A percentile compares a stretch with the other conserved stretches of the same genome.
Conservation (phyloP, 2,113 vertebrate species). For the Psilopsiagon aymara region DNA sequence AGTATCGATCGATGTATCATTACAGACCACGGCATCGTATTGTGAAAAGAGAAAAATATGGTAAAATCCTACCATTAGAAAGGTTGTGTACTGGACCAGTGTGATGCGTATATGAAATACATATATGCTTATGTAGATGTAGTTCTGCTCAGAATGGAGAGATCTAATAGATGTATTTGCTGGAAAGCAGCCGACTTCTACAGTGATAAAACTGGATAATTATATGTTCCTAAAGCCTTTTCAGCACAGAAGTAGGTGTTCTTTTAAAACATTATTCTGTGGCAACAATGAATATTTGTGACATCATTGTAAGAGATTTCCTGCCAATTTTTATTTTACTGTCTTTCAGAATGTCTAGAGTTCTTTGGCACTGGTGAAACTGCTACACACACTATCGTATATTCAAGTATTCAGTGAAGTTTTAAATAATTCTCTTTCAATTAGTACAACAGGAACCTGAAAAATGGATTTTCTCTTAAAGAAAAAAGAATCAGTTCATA, state of each 20-base stretch:
- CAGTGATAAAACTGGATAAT: slow-evolving; percentile 46
- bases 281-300: slow-evolving; percentile 58
- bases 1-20: neutral
- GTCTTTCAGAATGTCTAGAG: slow-evolving; percentile 63
- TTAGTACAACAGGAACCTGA: slow-evolving; percentile 70
- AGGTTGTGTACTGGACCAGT: neutral
- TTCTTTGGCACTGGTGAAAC: slow-evolving; percentile 68
- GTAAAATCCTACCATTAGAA: neutral
- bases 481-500: slow-evolving; percentile 62
- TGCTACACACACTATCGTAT: slow-evolving; percentile 61
- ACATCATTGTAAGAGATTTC: slow-evolving; percentile 53
- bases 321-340: slow-evolving; percentile 66
- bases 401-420: slow-evolving; percentile 76
- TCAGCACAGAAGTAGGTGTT: slow-evolving; percentile 49
- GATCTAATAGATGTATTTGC: neutral
- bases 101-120: neutral
- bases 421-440: slow-evolving; percentile 81
- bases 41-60: neutral
- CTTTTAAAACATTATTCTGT: slow-evolving; percentile 59
- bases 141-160: neutral
- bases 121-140: neutral
- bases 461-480: slow-evolving; percentile 75
- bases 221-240: slow-evolving; percentile 39
- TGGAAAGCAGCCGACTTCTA: slow-evolving; percentile 59
- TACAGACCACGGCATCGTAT: neutral